A percentile compares a stretch with the other conserved stretches of the same genome.
Conservation (phyloP, 2,888 invertebrate genomes). For the Luffia ferchaultella region DNA sequence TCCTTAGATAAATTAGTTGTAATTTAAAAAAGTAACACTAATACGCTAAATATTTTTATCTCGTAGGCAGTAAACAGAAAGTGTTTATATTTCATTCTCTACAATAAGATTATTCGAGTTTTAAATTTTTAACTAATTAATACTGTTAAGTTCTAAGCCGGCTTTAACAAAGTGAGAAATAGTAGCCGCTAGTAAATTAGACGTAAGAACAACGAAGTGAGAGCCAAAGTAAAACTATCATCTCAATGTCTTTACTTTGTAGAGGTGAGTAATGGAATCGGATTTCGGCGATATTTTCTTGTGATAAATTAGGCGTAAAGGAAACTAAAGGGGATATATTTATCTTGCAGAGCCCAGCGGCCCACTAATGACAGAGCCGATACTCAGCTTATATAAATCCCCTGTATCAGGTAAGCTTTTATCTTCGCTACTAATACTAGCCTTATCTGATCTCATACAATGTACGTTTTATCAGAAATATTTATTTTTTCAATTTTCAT, state of each 20-base stretch:
- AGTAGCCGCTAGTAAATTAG: background rate
- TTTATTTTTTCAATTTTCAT: too few species aligned
- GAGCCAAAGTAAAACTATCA: background rate
- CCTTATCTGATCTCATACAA: too few species aligned
- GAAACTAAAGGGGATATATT: slow-evolving; percentile 16
- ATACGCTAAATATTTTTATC: slow-evolving; percentile 36
- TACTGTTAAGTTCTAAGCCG: background rate
- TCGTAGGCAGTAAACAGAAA: slow-evolving; percentile 62
- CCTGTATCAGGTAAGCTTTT: slow-evolving; percentile 49
- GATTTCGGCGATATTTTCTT: background rate
- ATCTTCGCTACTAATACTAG: background rate
- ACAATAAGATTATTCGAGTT: background rate
- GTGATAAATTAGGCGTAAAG: background rate
- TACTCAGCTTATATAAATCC: slow-evolving; percentile 59
- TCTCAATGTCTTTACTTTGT: slow-evolving; percentile 53
- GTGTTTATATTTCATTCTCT: slow-evolving; percentile 28
- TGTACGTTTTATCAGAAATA: too few species aligned
- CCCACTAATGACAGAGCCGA: slow-evolving; percentile 53
- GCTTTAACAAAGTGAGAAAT: background rate
- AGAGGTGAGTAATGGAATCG: slow-evolving; percentile 43
- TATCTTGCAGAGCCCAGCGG: slow-evolving; percentile 51
- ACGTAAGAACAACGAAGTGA: background rate
- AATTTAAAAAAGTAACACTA: slow-evolving; percentile 22
- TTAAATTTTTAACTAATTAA: background rate
- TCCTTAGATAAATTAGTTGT: slow-evolving; percentile 19